phyloP scores from a whole-genome alignment of 1,140 invertebrate genomes.

The Patella vulgata region DNA sequence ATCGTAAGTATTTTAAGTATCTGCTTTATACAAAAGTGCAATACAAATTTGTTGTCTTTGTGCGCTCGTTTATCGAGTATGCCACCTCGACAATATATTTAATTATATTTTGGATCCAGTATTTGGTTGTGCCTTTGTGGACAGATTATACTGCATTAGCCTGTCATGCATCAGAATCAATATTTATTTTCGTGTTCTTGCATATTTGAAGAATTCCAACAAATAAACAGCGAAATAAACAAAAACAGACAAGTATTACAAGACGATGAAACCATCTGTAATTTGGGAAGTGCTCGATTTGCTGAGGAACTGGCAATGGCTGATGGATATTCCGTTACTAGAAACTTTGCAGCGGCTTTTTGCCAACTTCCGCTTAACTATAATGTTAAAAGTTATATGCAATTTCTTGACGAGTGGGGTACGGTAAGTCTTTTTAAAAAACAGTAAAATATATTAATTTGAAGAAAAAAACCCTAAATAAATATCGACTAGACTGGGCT shows the following conservation, averaged over 20 bases:
- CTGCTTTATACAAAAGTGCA: neutral
- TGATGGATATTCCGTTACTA: conserved; percentile 30
- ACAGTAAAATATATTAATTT: too few relatives aligned
- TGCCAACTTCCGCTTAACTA: conserved; percentile 28
- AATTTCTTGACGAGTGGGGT: conserved; percentile 39
- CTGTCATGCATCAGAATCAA: neutral
- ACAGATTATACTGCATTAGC: neutral
- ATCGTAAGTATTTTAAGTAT: conserved; percentile 17
- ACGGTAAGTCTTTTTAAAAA: conserved; percentile 28
- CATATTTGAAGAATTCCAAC: conserved; percentile 23
- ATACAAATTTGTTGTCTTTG: too few relatives aligned
- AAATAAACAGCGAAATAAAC: conserved; percentile 23
- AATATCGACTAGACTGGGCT: too few relatives aligned
- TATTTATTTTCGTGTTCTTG: too few relatives aligned
- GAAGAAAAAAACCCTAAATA: too few relatives aligned
- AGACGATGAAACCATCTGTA: conserved; percentile 34
- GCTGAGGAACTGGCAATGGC: conserved; percentile 28
- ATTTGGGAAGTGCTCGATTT: conserved; percentile 35
- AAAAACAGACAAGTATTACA: conserved; percentile 33
- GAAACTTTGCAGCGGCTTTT: conserved; percentile 31
- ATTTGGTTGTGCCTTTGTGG: too few relatives aligned
- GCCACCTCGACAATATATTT: too few relatives aligned
- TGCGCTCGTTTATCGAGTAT: too few relatives aligned
- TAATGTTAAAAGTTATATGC: conserved; percentile 28
- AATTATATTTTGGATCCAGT: too few relatives aligned